Base-by-base conservation (phyloP, 2,888 invertebrate species). In the Helleia helle region DNA sequence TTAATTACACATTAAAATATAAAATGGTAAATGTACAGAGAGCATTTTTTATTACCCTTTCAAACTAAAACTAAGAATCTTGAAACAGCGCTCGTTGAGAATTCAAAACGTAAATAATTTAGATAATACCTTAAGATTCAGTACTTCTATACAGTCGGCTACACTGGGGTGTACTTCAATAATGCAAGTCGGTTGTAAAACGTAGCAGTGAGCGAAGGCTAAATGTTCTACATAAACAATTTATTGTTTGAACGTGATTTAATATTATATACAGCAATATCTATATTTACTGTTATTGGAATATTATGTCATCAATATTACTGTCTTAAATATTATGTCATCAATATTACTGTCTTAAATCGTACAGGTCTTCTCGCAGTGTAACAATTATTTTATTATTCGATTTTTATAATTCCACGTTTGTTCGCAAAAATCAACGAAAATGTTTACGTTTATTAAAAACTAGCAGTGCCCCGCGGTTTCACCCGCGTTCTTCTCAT, bases 161-260 rank as follows among this genome's bases (percentile, higher is more conserved):
- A n/a, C n/a, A n/a, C 41, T 37, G 36, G 49, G 48, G 44, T 49
- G 46, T 58, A 53, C 62, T 66, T 73, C 68, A 73, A 75, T 77
- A 79, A 74, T 77, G 70, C 72, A 76, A 46, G 49, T 60, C 49
- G 53, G 62, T 64, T 55, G 65, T 77, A 76, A 75, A 75, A 71
- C 69, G 71, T 68, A 69, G 56, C 57, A 53, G 59, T 58, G 59
- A 63, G 61, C 56, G 51, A 59, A 62, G 66, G 65, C 73, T 77
- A 73, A 77, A 79, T 80, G 73, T 79, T 69, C 64, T 61, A 63
- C 62, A 61, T 61, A 42, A 47, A 38, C 46, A 51, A 48, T 48
- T 46, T 48, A 48, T 38, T 42, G 43, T 43, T 28, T 40, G 36
- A 42, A 48, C 48, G 48, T 46, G 48, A 40, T 36, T 38, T 40